Evolutionary conservation across 2,113 vertebrate genomes (phyloP), one percentile per base, ranked within the genome.

Genomic region (Osmerus mordax): DNA sequence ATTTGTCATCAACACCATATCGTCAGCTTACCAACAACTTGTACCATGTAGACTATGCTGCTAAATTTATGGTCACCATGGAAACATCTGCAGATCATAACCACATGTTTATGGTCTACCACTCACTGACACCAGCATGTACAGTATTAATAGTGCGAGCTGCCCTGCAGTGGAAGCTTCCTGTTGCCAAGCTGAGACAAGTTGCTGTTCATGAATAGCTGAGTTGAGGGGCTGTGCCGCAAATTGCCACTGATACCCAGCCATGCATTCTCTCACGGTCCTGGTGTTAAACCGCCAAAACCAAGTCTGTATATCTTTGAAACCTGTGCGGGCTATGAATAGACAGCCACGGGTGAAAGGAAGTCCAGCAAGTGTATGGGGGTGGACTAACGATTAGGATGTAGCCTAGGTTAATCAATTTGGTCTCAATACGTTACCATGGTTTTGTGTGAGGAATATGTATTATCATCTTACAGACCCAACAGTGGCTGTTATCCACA

Each of bases 101-200:
- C 28, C 15, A 54, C 32, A 4, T n/a, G 29, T 36, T 18, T 64
- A 7, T 64, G 62, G 62, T 64, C 29, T 56, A n/a, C 16, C 11
- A 18, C 13, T 16, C 28, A 69, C 3, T 56, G 28, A 56, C 53
- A 36, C 18, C 54, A 5, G 67, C 19, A 36, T 47, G 55, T 12
- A 47, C 41, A 47, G 41, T 47, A 47, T 47, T 47, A 9, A 47
- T 47, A 12, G 21, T 14, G 25, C 3, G 18, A 13, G n/a, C 68
- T 19, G 7, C 6, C 69, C 51, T 68, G 21, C 65, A 32, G 52
- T 41, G n/a, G 52, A 28, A 55, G 15, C 32, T 25, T 70, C 56
- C 68, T 51, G 67, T 28, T 41, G 62, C 23, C 75, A 71, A 36
- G 74, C 60, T 65, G 23, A 72, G 54, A 79, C 75, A 67, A 25